Conservation (phyloP, 2,113 vertebrate genomes). For the Pluvialis apricaria region DNA sequence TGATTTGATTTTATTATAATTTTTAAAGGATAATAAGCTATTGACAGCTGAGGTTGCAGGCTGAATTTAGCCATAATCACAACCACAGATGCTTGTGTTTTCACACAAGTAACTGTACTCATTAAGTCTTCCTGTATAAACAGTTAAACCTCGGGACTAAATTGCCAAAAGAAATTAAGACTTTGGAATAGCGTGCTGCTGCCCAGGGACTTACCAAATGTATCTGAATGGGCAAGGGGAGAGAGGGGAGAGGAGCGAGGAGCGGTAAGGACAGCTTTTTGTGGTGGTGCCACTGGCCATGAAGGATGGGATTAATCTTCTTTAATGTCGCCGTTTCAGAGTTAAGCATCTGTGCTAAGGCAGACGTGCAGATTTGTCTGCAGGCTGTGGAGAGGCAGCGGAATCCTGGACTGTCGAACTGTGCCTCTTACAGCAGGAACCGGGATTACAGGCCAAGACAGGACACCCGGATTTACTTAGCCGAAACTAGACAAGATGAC, state of each 20-base stretch:
- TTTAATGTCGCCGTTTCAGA: not conserved
- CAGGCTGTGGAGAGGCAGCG: not conserved
- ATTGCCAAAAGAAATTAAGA: slow-evolving; percentile 22
- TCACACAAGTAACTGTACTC: slow-evolving; percentile 26
- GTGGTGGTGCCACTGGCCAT: not conserved
- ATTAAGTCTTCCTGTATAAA: slow-evolving; percentile 45
- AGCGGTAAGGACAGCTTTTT: slow-evolving; percentile 6
- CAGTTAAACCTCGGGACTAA: slow-evolving; percentile 21
- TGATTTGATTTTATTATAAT: not conserved
- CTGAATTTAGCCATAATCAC: slow-evolving; percentile 41
- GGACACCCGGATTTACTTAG: not conserved
- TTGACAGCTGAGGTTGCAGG: slow-evolving; percentile 42
- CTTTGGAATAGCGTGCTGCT: not conserved
- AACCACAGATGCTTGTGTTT: slow-evolving; percentile 46
- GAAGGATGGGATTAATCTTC: not conserved
- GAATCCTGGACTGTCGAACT: not conserved
- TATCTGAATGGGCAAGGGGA: not conserved
- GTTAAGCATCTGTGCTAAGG: not conserved
- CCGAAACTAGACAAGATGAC: not conserved
- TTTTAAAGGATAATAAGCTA: not conserved
- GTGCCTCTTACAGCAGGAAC: not conserved
- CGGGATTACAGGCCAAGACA: not conserved
- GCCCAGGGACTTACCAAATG: not conserved
- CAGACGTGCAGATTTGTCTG: not conserved
- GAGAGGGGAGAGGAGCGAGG: not conserved